Evolutionary conservation across 2,888 invertebrate species (phyloP).

Genomic region (Teinopalpus imperialis): DNA sequence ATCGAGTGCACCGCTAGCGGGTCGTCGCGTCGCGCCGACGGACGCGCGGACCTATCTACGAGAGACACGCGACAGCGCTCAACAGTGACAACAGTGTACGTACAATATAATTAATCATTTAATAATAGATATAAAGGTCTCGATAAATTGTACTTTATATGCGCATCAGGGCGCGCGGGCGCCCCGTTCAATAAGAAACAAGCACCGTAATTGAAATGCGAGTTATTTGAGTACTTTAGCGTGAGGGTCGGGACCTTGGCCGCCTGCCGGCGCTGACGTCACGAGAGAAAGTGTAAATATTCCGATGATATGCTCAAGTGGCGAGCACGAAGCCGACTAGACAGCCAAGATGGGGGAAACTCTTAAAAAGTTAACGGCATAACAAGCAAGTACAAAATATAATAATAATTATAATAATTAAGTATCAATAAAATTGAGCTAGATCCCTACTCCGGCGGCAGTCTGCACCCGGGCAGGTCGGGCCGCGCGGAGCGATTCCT

Average conservation of each 20-base stretch:
- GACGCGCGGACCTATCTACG: no score
- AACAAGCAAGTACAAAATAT: slow-evolving; percentile 67
- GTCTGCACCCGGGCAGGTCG: slow-evolving; percentile 27
- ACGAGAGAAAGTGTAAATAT: slow-evolving; percentile 30
- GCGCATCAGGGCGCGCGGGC: slow-evolving; percentile 35
- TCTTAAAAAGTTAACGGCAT: slow-evolving; percentile 53
- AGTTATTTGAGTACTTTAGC: slow-evolving; percentile 53
- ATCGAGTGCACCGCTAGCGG: slow-evolving; percentile 52
- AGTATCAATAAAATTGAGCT: slow-evolving; percentile 79
- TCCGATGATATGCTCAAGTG: slow-evolving; percentile 34
- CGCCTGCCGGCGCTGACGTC: not conserved
- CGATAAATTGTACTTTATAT: slow-evolving; percentile 64
- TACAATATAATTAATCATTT: slow-evolving; percentile 38
- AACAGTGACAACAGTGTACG: slow-evolving; percentile 46
- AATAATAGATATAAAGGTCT: slow-evolving; percentile 52
- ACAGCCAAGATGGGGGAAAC: slow-evolving; percentile 38
- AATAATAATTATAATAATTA: slow-evolving; percentile 50
- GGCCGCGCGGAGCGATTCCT: slow-evolving; percentile 13
- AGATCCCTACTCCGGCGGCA: slow-evolving; percentile 56
- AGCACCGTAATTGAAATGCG: slow-evolving; percentile 67
- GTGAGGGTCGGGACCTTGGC: slow-evolving; percentile 30
- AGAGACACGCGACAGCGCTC: slow-evolving; percentile 52
- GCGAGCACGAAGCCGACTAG: slow-evolving; percentile 33
- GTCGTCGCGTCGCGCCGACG: slow-evolving; percentile 54
- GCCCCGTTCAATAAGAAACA: slow-evolving; percentile 40